Evolutionary conservation across 2,113 vertebrate genomes (phyloP), one percentile per base, ranked within the genome.

Genomic region (Pycnonotus jocosus): DNA sequence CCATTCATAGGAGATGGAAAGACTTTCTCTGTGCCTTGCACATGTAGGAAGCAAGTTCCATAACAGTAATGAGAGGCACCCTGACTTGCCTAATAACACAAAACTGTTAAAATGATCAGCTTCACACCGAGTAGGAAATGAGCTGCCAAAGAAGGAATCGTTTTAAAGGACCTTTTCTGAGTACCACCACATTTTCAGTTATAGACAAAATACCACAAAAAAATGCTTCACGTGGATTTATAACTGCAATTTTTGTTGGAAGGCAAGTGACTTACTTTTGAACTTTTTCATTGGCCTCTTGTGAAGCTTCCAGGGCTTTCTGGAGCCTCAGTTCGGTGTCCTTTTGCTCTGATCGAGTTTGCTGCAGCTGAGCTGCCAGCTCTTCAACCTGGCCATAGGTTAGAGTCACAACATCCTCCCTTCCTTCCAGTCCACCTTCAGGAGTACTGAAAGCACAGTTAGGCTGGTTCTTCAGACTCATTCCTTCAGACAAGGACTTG

Each of bases 261-360:
- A 87, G 27, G 57, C 48, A 73, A 92, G 45, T 12, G 62, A 98
- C 98, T 98, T 97, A 99, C 98, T 98, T 98, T 65, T 98, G 98
- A 91, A 98, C 97, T 94, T 98, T 98, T 72, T 98, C 98, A 42
- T 62, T 97, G 93, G 98, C 98, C 40, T 98, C 98, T 31, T 35
- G 97, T 12, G 95, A 98, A 90, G 96, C 95, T 74, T 98, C 97
- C 47, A 96, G 47, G 18, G 98, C 95, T n/a, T 57, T 95, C 61
- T 96, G 97, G n/a, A 99, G 98, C 90, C 98, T 97, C 79, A 94
- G 81, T 70, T 98, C 96, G 5, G 97, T 87, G 74, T 96, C 91
- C 81, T 97, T 95, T 71, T 95, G 97, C 37, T 99, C 98, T 22
- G 94, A 91, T 10, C 88, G 97, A 70, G 98, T 88, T 86, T 98